phyloP scores from a whole-genome alignment of 2,888 invertebrate species.

The Mayetiola destructor region DNA sequence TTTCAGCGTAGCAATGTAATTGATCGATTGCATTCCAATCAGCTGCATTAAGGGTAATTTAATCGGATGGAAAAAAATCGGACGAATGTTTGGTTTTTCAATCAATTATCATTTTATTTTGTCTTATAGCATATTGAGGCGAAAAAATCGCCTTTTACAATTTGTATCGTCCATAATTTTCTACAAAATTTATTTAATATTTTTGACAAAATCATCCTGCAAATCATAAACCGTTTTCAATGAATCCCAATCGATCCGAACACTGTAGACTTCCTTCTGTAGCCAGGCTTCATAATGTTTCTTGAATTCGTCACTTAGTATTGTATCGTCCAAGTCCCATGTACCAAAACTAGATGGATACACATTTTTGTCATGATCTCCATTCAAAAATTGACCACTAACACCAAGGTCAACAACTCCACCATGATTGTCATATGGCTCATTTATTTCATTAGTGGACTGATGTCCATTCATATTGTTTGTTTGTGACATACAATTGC shows the following conservation, averaged over 20 bases:
- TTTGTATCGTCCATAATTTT: too few species aligned
- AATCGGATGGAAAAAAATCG: too few species aligned
- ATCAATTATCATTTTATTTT: too few species aligned
- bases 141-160: too few species aligned
- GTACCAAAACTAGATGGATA: constrained; percentile 32
- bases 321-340: constrained; percentile 37
- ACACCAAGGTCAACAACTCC: constrained; percentile 16
- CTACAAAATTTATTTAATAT: too few species aligned
- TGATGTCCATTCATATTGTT: constrained; percentile 20
- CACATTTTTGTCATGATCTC: neutral
- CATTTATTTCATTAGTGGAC: constrained; percentile 14
- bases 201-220: too few species aligned
- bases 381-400: constrained; percentile 20
- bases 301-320: constrained; percentile 85
- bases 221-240: constrained; percentile 11
- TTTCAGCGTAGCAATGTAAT: too few species aligned
- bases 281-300: constrained; percentile 90
- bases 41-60: too few species aligned
- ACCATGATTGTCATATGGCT: constrained; percentile 15
- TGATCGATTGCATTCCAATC: too few species aligned
- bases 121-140: too few species aligned
- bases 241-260: constrained; percentile 63
- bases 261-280: constrained; percentile 88
- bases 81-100: too few species aligned
- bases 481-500: constrained; percentile 24